Evolutionary conservation across 2,888 invertebrate genomes (phyloP).

Genomic region (Caenorhabditis sp.): DNA sequence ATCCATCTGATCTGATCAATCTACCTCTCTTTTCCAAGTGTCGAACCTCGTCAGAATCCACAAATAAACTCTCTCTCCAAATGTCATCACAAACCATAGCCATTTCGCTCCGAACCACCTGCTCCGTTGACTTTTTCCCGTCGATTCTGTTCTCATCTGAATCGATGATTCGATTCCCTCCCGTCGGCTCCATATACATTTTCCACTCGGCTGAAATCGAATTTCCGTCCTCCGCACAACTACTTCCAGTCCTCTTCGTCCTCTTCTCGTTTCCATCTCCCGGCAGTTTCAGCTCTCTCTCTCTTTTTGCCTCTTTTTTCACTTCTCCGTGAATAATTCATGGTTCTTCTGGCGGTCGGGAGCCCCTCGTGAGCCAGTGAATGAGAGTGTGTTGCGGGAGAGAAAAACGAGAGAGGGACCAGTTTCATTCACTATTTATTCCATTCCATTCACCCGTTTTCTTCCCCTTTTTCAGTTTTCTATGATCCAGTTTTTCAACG

Average conservation of each 20-base stretch:
- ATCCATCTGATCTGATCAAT: no score
- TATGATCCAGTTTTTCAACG: constrained; percentile 18
- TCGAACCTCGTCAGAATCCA: neutral
- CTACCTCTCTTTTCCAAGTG: no score
- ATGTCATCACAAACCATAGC: constrained; percentile 4
- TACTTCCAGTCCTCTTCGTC: neutral
- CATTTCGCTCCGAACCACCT: neutral
- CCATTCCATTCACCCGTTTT: constrained; percentile 49
- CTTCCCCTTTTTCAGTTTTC: constrained; percentile 1
- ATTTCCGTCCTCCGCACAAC: constrained; percentile 36
- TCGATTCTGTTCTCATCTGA: no score
- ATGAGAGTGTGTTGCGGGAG: constrained; percentile 9
- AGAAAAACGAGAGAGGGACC: neutral
- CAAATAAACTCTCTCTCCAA: neutral
- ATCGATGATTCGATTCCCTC: neutral
- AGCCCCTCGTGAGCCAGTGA: constrained; percentile 29
- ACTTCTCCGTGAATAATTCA: constrained; percentile 45
- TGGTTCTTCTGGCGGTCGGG: constrained; percentile 19
- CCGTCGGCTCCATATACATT: constrained; percentile 19
- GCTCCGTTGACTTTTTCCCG: neutral
- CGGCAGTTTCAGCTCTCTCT: constrained; percentile 12
- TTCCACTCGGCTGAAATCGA: constrained; percentile 57
- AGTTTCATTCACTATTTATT: constrained; percentile 61
- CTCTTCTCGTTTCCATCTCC: no score
- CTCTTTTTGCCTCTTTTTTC: neutral